phyloP scores from a whole-genome alignment of 2,113 vertebrate genomes.

The Ascaphus truei region DNA sequence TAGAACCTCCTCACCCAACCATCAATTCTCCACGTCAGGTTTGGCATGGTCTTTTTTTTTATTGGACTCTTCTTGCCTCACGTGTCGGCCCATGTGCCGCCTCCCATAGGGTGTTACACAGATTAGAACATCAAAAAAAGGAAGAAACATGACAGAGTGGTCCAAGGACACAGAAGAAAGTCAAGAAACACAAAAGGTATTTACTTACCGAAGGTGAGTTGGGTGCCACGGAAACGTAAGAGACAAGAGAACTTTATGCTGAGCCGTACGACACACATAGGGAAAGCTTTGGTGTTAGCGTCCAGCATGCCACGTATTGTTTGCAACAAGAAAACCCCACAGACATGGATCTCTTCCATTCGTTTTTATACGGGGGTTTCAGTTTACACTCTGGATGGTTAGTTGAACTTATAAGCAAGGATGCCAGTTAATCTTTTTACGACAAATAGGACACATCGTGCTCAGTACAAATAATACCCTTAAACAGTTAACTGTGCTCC shows the following conservation, averaged over 20 bases:
- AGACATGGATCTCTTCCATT: conserved; percentile 50
- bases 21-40: no score
- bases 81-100: no score
- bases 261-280: conserved; percentile 81
- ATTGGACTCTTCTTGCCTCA: no score
- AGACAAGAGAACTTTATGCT: conserved; percentile 77
- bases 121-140: no score
- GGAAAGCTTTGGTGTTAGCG: conserved; percentile 96
- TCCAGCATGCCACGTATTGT: conserved; percentile 86
- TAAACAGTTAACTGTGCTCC: conserved; percentile 5
- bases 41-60: no score
- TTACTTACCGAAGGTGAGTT: conserved; percentile 81
- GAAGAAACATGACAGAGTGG: neutral
- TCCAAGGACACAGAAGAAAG: conserved; percentile 48
- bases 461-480: conserved; percentile 61
- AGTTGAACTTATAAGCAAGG: conserved; percentile 96
- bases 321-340: conserved; percentile 62
- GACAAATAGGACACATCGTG: conserved; percentile 79
- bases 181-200: conserved; percentile 66
- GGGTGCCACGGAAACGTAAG: conserved; percentile 68
- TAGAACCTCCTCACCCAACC: no score
- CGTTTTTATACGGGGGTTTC: conserved; percentile 56
- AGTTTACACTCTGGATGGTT: conserved; percentile 78
- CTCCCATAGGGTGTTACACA: no score
- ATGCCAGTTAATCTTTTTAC: conserved; percentile 84